phyloP scores from a whole-genome alignment of 2,797 vertebrate genomes.

The Pogoniulus pusillus region DNA sequence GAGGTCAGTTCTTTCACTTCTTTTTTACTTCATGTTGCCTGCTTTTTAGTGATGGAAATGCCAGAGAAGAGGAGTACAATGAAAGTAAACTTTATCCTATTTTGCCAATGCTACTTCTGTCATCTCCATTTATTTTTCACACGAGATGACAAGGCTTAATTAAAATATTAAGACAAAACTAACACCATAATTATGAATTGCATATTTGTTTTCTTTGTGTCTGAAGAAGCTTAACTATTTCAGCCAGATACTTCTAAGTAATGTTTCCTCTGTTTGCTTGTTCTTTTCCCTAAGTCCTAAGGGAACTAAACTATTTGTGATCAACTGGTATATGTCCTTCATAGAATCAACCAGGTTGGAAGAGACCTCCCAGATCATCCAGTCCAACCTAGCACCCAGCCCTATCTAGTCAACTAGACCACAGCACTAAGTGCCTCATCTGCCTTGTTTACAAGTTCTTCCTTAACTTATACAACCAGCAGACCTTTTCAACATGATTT shows the following conservation, averaged over 20 bases:
- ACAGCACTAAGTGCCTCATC: too few species aligned
- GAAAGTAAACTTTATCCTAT: neutral
- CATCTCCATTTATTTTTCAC: neutral
- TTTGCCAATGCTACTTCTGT: neutral
- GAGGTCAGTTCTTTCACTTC: neutral
- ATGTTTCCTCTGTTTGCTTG: neutral
- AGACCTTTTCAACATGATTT: neutral
- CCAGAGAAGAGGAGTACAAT: neutral
- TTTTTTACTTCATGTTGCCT: neutral
- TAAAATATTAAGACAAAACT: neutral
- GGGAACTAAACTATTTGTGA: neutral
- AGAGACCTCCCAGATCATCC: too few species aligned
- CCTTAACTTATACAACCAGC: neutral
- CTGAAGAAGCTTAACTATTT: neutral
- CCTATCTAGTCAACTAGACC: too few species aligned
- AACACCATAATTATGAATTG: neutral
- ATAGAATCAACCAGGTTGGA: too few species aligned
- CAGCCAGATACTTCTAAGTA: neutral
- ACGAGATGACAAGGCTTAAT: neutral
- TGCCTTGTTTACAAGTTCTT: neutral
- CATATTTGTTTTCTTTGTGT: neutral
- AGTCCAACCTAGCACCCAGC: too few species aligned
- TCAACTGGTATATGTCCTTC: fast-evolving
- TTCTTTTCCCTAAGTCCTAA: neutral
- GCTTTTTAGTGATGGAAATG: neutral